Evolutionary conservation across 30 jellyfish, hydroid and myxozoan genomes (phyloP).

Genomic region (Aurelia coerulea): DNA sequence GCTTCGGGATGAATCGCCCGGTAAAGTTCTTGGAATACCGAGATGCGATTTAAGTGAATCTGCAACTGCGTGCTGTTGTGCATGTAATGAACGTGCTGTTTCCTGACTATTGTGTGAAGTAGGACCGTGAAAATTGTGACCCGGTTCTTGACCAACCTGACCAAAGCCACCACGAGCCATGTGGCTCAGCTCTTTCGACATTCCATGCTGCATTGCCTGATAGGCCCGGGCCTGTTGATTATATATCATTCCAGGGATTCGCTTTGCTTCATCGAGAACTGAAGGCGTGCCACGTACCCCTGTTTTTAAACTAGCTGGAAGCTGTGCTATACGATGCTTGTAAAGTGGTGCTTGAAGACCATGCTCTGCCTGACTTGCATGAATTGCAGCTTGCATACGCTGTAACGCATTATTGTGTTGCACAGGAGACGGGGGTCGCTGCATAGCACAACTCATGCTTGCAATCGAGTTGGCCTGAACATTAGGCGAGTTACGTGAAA

Average conservation of each 20-base stretch:
- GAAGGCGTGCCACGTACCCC: conserved; percentile 50
- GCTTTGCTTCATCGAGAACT: conserved; percentile 36
- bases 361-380: conserved; percentile 58
- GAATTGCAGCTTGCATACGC: conserved; percentile 47
- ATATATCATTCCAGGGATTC: conserved; percentile 52
- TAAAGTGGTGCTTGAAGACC: conserved; percentile 39
- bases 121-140: conserved; percentile 56
- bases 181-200: conserved; percentile 46
- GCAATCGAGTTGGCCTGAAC: conserved; percentile 38
- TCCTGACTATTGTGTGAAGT: conserved; percentile 47
- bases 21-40: conserved; percentile 38
- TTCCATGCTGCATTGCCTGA: conserved; percentile 46
- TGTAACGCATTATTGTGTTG: conserved; percentile 41
- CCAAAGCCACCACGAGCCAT: conserved; percentile 27
- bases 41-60: conserved; percentile 59
- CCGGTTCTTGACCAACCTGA: conserved; percentile 46
- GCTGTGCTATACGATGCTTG: conserved; percentile 57
- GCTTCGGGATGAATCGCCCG: conserved; percentile 48
- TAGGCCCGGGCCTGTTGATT: conserved; percentile 55
- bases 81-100: conserved; percentile 47
- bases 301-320: conserved; percentile 49
- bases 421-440: conserved; percentile 46
- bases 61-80: conserved; percentile 47
- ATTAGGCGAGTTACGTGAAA: conserved; percentile 41
- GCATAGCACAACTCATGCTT: conserved; percentile 47